Base-by-base conservation (phyloP, 2,113 vertebrate species). In the Stictonetta naevosa region DNA sequence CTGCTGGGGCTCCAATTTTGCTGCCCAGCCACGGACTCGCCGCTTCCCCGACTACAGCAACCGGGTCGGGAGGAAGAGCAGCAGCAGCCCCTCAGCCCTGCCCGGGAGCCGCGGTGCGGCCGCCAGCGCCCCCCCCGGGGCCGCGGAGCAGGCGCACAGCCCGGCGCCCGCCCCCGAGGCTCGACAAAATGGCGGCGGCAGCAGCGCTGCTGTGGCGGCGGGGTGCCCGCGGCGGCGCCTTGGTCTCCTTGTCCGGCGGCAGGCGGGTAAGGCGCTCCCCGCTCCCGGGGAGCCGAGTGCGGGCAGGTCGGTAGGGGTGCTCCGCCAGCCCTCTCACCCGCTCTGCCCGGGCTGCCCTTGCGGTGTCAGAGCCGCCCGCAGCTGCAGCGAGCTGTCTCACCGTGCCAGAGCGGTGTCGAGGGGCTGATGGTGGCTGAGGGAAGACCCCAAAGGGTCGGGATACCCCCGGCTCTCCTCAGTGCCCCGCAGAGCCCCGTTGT, bases 141-240 rank as follows among this genome's bases (percentile, higher is more conserved):
- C 3, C 38, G 6, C 38, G 23, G 75, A 20, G 86, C 92, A 68
- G 75, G 79, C 82, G 69, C 92, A 14, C 10, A 29, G 58, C 25
- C 4, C 10, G 1, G 13, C 13, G 6, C 12, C 31, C 31, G 11
- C 22, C 3, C 10, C 4, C 5, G 3, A 21, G 2, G 4, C 11
- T 2, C 5, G 3, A 11, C 3, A 69, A 55, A 7, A 94, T 94
- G 92, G 84, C 68, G 73, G 67, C 10, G n/a, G 26, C 8, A 26
- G 26, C 4, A 10, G 28, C 3, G 48, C 1, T 13, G 28, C 23
- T 48, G 2, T 16, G 44, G 1, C 0, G 13, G 48, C 0, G 21
- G 0, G 16, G 38, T 1, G 4, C 14, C 4, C 5, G 67, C 3
- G 33, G 36, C 0, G 5, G 28, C 5, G 22, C 8, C 10, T 36